Percentiles rank a stretch among this genome's conserved stretches.
Conservation (phyloP, 2,888 invertebrate genomes). For the Ypsolopha scabrella region DNA sequence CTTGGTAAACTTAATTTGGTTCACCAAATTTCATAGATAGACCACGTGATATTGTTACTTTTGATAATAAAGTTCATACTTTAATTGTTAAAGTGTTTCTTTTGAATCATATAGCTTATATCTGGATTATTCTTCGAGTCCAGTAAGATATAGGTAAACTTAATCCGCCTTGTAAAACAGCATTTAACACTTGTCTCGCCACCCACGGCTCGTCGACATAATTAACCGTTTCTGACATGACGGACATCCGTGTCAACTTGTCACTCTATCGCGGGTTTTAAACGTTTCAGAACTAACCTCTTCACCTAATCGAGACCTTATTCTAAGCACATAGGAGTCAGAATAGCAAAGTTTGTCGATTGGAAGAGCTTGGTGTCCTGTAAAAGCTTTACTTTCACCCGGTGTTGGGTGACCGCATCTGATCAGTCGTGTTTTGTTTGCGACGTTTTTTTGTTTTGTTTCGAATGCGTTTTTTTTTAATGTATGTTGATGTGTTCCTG, state of each 20-base stretch:
- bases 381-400: conserved; percentile 40
- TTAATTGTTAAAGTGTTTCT: too few species aligned
- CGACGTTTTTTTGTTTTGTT: not conserved
- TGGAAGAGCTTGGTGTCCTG: conserved; percentile 31
- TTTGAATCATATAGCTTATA: too few species aligned
- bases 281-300: not conserved
- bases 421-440: not conserved
- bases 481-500: not conserved
- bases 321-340: too few species aligned
- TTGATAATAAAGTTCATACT: too few species aligned
- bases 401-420: conserved; percentile 50
- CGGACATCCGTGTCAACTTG: conserved; percentile 60
- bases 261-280: conserved; percentile 23
- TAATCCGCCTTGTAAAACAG: not conserved
- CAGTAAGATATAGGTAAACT: too few species aligned
- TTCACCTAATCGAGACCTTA: too few species aligned
- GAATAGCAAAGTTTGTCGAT: conserved; percentile 14
- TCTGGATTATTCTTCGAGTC: too few species aligned
- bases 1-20: too few species aligned
- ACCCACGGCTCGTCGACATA: conserved; percentile 24
- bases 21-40: too few species aligned
- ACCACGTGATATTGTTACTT: too few species aligned
- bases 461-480: not conserved
- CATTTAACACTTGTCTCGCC: conserved; percentile 5
- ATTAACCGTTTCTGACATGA: conserved; percentile 53